Percentiles rank a stretch among this genome's conserved stretches.
phyloP scores from a whole-genome alignment of 2,888 invertebrate species.

The Philaethria dido region DNA sequence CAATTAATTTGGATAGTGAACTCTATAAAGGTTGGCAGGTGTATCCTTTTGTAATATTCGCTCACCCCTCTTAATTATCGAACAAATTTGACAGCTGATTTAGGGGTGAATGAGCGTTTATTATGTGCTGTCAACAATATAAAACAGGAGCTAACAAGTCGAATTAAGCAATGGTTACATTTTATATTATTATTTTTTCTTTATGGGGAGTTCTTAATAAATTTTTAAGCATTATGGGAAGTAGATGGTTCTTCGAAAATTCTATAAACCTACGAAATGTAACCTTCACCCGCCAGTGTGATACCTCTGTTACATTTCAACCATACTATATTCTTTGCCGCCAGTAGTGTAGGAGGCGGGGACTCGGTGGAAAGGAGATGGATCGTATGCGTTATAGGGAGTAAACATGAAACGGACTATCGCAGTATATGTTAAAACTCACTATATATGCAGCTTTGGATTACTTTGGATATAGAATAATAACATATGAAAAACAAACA shows the following conservation, averaged over 20 bases:
- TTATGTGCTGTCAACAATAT: not conserved
- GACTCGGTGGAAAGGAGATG: conserved; percentile 3
- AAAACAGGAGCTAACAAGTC: not conserved
- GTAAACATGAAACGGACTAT: not conserved
- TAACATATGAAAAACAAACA: no score
- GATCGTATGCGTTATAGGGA: not conserved
- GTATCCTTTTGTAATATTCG: not conserved
- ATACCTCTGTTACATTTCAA: not conserved
- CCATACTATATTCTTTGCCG: not conserved
- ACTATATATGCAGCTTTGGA: not conserved
- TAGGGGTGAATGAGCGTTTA: conserved; percentile 1
- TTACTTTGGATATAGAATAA: no score
- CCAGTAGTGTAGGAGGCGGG: not conserved
- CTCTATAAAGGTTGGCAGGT: not conserved
- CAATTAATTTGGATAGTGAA: not conserved
- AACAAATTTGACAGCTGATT: conserved; percentile 3
- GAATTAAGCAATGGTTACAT: not conserved
- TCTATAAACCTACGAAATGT: no score
- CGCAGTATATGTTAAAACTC: not conserved
- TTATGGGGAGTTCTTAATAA: no score
- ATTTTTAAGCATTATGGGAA: not conserved
- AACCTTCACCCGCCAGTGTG: not conserved
- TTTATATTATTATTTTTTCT: no score
- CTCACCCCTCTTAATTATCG: not conserved
- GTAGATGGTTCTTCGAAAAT: not conserved